Conservation (phyloP, 2,113 vertebrate genomes). For the Rhadina sibilatrix region DNA sequence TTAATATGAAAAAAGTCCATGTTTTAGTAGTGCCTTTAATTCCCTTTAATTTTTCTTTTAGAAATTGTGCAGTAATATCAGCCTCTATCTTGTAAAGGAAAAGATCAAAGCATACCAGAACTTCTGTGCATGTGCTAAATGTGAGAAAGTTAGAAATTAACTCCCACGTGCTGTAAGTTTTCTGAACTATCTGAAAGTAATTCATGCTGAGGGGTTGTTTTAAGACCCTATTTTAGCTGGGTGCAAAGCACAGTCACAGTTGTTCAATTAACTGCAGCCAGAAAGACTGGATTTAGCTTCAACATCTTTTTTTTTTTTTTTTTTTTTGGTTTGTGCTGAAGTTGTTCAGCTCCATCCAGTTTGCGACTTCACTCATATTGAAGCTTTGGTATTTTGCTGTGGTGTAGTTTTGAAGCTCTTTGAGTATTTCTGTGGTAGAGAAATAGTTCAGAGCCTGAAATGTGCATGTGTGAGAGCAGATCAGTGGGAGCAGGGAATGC, state of each 20-base stretch:
- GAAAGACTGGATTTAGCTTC: background rate
- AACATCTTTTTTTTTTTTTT: background rate
- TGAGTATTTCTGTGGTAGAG: background rate
- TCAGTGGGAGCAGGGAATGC: background rate
- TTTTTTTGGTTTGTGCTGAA: background rate
- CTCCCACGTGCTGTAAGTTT: background rate
- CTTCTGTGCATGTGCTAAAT: background rate
- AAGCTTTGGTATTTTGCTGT: background rate
- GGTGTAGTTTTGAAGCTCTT: background rate
- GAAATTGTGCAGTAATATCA: background rate
- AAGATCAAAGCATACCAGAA: constrained; percentile 26
- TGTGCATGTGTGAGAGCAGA: background rate
- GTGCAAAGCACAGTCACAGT: background rate
- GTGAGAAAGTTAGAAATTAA: background rate
- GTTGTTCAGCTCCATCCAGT: background rate
- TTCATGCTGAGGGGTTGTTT: background rate
- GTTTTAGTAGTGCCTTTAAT: background rate
- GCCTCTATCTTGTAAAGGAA: background rate
- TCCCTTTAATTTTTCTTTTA: constrained; percentile 20
- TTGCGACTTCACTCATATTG: background rate
- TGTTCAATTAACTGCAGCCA: background rate
- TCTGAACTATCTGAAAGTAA: background rate
- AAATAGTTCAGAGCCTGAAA: background rate
- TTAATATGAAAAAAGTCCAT: background rate
- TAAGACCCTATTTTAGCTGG: background rate